Evolutionary conservation across 2,888 invertebrate species (phyloP), one percentile per base, ranked within the genome.

Genomic region (Dicranocentrus wangi): DNA sequence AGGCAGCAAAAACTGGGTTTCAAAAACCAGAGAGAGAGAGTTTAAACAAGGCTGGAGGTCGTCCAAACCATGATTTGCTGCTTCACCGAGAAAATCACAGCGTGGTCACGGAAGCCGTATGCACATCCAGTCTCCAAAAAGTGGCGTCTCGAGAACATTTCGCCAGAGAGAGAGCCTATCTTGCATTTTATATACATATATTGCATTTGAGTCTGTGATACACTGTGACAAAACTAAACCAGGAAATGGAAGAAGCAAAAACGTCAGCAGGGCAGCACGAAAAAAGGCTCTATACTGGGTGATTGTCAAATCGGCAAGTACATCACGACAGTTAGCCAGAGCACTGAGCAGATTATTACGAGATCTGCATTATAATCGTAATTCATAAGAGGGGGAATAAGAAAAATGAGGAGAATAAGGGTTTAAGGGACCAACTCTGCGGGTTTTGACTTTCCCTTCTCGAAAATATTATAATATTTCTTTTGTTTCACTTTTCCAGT

Each of bases 41-140:
- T 76, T 75, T 76, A 68, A 76, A 76, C 75, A 43, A 75, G 55
- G 75, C 75, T 76, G 75, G 75, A 76, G 75, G 75, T 66, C 75
- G 66, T 76, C 75, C 75, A 76, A 76, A 60, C 75, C 75, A 68
- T 58, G 28, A 68, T 27, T 27, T 55, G 66, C 66, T 68, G 75
- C 43, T 25, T 66, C 3, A 66, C 19, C 47, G 66, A 66, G 47
- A 63, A n/a, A n/a, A n/a, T n/a, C 23, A 1, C 47, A 47, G 42
- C 39, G 61, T 32, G 32, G 19, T n/a, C 10, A 32, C 5, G 32
- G 10, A 32, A 32, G 32, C 32, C 5, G 32, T 32, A 32, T 32
- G 32, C 32, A 32, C 32, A 32, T 10, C 3, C 32, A 32, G 61
- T 61, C 32, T 61, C 61, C 61, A 10, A 32, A 28, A 21, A 21